Conservation (phyloP, 2,888 invertebrate species). For the Agriopis aurantiaria region DNA sequence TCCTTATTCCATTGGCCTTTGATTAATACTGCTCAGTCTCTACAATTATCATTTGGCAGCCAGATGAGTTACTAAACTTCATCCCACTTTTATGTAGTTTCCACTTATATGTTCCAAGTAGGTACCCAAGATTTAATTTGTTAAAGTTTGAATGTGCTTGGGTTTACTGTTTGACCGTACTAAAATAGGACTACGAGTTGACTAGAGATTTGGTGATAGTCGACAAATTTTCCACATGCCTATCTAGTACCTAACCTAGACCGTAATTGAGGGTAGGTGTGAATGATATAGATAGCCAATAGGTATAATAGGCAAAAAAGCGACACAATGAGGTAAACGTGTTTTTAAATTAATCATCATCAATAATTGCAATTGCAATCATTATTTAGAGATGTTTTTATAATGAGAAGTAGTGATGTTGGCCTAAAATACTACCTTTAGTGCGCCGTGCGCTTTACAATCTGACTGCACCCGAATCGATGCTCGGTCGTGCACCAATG, state of each 20-base stretch:
- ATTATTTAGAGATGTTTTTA: too few species aligned
- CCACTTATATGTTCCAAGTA: not conserved
- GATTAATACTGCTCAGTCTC: not conserved
- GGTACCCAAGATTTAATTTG: constrained; percentile 15
- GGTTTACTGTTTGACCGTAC: constrained; percentile 15
- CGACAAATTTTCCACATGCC: constrained; percentile 3
- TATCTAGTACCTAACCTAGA: not conserved
- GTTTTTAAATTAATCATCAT: too few species aligned
- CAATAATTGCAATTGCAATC: too few species aligned
- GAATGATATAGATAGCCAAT: too few species aligned
- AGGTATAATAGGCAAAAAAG: too few species aligned
- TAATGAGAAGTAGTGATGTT: too few species aligned
- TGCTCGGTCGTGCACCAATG: too few species aligned
- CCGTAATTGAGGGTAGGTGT: too few species aligned
- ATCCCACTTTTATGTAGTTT: constrained; percentile 12
- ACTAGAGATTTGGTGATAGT: constrained; percentile 14
- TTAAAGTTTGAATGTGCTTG: constrained; percentile 8
- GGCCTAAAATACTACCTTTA: too few species aligned
- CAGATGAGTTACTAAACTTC: constrained; percentile 8
- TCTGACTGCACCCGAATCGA: too few species aligned
- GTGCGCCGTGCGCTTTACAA: too few species aligned
- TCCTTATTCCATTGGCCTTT: constrained; percentile 5
- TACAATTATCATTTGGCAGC: not conserved
- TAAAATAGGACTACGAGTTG: not conserved
- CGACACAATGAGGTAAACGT: too few species aligned